Evolutionary conservation across 2,797 vertebrate genomes (phyloP).

Genomic region (Cuniculus paca): DNA sequence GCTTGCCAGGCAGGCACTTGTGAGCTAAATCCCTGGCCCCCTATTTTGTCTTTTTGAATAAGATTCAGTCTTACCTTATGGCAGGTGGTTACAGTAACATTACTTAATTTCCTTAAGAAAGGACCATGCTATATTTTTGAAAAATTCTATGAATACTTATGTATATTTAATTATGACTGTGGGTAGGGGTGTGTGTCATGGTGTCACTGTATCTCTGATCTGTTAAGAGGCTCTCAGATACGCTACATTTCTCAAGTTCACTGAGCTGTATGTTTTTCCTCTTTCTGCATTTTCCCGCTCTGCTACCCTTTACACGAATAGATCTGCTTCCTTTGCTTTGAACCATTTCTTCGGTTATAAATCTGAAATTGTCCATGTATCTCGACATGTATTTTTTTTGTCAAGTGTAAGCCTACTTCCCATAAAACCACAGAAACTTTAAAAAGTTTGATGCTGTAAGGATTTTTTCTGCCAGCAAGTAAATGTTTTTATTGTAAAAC

Average conservation of each 20-base stretch:
- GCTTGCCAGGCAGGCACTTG: no score
- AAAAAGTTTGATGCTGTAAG: background rate
- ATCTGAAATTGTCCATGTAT: background rate
- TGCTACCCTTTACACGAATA: background rate
- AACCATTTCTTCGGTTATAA: background rate
- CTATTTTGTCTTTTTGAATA: conserved; percentile 42
- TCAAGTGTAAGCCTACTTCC: background rate
- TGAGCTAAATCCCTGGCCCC: no score
- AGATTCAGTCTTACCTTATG: background rate
- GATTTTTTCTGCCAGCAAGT: conserved; percentile 4
- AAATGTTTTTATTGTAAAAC: background rate
- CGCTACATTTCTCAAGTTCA: background rate
- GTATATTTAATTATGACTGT: background rate
- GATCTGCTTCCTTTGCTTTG: background rate
- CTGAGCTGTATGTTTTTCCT: background rate
- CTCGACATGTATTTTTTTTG: background rate
- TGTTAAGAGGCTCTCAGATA: background rate
- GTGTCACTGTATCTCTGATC: background rate
- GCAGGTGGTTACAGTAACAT: background rate
- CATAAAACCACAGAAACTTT: background rate
- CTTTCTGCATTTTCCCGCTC: background rate
- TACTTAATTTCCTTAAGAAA: background rate
- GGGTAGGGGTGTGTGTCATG: background rate
- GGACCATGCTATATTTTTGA: background rate
- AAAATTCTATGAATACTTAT: background rate